These are phyloP conservation scores for Oncorhynchus mykiss DNA, from an alignment of 2,113 vertebrate genomes.

Conservation along the genomic window DNA sequence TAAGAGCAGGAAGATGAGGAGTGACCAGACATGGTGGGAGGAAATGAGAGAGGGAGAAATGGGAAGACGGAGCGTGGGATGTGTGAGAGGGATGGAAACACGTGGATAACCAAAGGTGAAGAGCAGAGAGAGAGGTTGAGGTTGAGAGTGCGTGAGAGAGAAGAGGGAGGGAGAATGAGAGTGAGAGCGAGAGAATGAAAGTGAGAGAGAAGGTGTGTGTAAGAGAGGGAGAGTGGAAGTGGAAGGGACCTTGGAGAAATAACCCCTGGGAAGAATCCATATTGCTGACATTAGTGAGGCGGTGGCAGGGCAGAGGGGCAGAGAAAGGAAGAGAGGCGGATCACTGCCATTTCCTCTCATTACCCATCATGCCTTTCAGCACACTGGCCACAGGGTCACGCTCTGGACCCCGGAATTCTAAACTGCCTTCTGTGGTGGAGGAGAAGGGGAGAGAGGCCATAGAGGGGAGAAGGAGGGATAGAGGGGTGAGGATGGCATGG, in stretches of 20 bases:
- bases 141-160: conserved; percentile 7
- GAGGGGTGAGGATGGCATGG: neutral
- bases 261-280: conserved; percentile 55
- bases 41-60: conserved; percentile 28
- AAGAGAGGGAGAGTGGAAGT: conserved; percentile 23
- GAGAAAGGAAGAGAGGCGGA: conserved; percentile 37
- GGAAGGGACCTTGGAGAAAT: conserved; percentile 46
- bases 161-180: conserved; percentile 34
- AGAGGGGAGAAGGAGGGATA: neutral
- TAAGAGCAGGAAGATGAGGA: conserved; percentile 44
- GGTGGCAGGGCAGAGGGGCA: conserved; percentile 24
- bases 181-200: conserved; percentile 40
- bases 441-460: conserved; percentile 25
- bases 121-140: neutral
- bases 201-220: conserved; percentile 22
- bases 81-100: neutral
- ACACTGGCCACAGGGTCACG: conserved; percentile 56
- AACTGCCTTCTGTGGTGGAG: conserved; percentile 56
- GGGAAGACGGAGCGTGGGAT: conserved; percentile 8
- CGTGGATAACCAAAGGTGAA: neutral
- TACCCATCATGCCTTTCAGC: conserved; percentile 74
- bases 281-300: conserved; percentile 58
- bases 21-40: neutral
- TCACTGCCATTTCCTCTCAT: conserved; percentile 72
- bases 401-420: conserved; percentile 59